Evolutionary conservation across 2,888 invertebrate genomes (phyloP), one percentile per base, ranked within the genome.

Genomic region (Sthenelais limicola): DNA sequence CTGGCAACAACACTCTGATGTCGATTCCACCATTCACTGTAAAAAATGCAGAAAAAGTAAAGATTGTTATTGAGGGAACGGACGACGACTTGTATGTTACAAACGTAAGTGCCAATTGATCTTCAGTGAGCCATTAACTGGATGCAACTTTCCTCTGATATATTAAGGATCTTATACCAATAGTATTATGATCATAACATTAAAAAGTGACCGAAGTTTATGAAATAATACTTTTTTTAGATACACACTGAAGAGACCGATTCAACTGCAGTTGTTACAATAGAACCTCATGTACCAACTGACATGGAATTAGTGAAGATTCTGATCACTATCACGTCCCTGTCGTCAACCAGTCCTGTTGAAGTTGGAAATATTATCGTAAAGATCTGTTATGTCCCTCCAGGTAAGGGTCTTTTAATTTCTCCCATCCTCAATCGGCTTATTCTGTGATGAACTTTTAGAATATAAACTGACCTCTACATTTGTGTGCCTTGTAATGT

Each of bases 381-480:
- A 28, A 54, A 54, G 28, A 54, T 54, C 12, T 54, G 54, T n/a
- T 54, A 54, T n/a, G n/a, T 54, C 5, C 54, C 54, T 7, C 21
- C 7, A 7, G 51, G 51, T 51, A 51, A 5, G 51, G n/a, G n/a
- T n/a, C n/a, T n/a, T n/a, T n/a, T n/a, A n/a, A n/a, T n/a, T n/a
- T n/a, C n/a, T n/a, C n/a, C n/a, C n/a, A n/a, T n/a, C n/a, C n/a
- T n/a, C n/a, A n/a, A n/a, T n/a, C n/a, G n/a, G n/a, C n/a, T n/a
- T n/a, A n/a, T n/a, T n/a, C n/a, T n/a, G n/a, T n/a, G n/a, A n/a
- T n/a, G n/a, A n/a, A n/a, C n/a, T n/a, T n/a, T n/a, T n/a, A n/a
- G n/a, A n/a, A n/a, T n/a, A n/a, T n/a, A n/a, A n/a, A n/a, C n/a
- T n/a, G n/a, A n/a, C n/a, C n/a, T n/a, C n/a, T n/a, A n/a, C n/a